phyloP scores from a whole-genome alignment of 2,888 invertebrate species.

The Mellilla xanthometata region DNA sequence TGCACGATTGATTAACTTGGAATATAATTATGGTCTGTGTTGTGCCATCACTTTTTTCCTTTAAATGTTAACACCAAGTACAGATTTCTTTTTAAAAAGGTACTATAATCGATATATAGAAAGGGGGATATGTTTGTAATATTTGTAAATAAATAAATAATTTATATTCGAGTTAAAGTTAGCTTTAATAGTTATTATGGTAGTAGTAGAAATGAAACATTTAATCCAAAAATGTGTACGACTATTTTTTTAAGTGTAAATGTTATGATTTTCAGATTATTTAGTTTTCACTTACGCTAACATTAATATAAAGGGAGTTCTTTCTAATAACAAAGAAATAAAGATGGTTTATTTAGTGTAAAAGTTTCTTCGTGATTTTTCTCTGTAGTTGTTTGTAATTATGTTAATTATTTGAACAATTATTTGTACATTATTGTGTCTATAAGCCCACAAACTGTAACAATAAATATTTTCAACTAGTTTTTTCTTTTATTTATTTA shows the following conservation, averaged over 20 bases:
- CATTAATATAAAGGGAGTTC: constrained; percentile 31
- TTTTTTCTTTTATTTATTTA: constrained; percentile 18
- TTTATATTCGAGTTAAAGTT: constrained; percentile 71
- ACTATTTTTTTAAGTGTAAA: constrained; percentile 42
- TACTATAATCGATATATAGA: constrained; percentile 2
- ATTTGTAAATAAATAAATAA: constrained; percentile 75
- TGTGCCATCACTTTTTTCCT: constrained; percentile 35
- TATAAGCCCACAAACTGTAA: constrained; percentile 63
- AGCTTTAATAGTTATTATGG: constrained; percentile 79
- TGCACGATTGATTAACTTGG: constrained; percentile 10
- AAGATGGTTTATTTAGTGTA: constrained; percentile 14
- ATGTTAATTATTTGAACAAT: constrained; percentile 32
- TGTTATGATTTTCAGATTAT: constrained; percentile 35
- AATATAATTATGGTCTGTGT: constrained; percentile 25
- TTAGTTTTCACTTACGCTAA: constrained; percentile 42
- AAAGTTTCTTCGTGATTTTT: constrained; percentile 28
- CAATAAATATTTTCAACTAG: constrained; percentile 65
- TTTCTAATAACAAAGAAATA: constrained; percentile 26
- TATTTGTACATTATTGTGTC: constrained; percentile 67
- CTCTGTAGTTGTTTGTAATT: constrained; percentile 28
- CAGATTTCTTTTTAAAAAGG: constrained; percentile 18
- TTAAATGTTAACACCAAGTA: constrained; percentile 25
- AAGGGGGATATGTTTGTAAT: constrained; percentile 54
- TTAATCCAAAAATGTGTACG: constrained; percentile 72
- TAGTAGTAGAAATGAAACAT: constrained; percentile 48